Percentiles rank a stretch among this genome's conserved stretches.
These are phyloP conservation scores for Cheiracanthium punctorium DNA, from an alignment of 2,888 invertebrate genomes.

Conservation along the genomic window DNA sequence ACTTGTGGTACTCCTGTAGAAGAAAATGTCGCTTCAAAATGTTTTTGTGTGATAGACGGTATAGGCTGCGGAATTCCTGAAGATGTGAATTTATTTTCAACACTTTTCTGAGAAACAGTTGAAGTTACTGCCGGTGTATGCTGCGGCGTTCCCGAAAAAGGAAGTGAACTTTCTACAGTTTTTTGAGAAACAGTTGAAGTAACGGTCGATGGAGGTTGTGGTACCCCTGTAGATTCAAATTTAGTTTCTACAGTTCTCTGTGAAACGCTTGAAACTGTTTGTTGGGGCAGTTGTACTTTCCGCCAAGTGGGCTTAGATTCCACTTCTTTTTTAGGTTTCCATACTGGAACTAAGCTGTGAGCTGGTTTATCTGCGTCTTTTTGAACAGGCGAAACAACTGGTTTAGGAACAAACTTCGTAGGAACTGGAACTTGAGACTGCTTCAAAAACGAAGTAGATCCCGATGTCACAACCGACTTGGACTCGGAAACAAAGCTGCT, in stretches of 20 bases:
- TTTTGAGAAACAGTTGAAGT: constrained; percentile 19
- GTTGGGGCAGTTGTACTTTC: constrained; percentile 17
- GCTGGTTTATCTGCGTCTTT: constrained; percentile 16
- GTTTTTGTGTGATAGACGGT: not conserved
- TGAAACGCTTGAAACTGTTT: not conserved
- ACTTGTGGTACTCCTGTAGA: constrained; percentile 14
- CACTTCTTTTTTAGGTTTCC: constrained; percentile 20
- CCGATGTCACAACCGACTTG: constrained; percentile 12
- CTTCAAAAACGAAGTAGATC: not conserved
- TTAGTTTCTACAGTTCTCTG: constrained; percentile 1
- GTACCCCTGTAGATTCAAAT: not conserved
- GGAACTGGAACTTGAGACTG: constrained; percentile 26
- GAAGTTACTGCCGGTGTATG: not conserved
- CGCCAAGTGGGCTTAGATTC: constrained; percentile 23
- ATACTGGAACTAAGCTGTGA: constrained; percentile 15
- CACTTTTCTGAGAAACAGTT: not conserved
- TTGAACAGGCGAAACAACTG: not conserved
- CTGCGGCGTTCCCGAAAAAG: constrained; percentile 1
- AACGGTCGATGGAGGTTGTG: not conserved
- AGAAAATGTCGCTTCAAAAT: not conserved
- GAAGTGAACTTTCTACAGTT: not conserved
- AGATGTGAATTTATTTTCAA: not conserved
- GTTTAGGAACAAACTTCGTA: constrained; percentile 37
- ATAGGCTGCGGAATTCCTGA: not conserved
- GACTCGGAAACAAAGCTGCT: constrained; percentile 55